phyloP scores from a whole-genome alignment of 2,113 vertebrate species.

The Paedocypris sp. region DNA sequence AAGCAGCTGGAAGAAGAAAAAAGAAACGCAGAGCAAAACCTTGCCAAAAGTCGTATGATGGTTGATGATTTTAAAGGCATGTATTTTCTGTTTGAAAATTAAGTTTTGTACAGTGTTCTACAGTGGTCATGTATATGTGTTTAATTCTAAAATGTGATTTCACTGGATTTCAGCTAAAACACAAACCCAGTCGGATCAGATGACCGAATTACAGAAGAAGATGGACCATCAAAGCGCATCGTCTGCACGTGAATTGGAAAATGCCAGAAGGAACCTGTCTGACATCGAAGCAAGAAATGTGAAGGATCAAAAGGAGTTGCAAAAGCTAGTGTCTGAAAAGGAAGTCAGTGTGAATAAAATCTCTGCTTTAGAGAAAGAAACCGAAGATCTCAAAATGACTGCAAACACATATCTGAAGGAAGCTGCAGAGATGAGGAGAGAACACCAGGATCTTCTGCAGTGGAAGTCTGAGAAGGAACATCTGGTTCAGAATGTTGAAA shows the following conservation, averaged over 20 bases:
- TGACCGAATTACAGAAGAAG: slow-evolving; percentile 68
- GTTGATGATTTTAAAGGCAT: slow-evolving; percentile 74
- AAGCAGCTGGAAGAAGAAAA: slow-evolving; percentile 71
- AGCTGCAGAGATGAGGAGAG: slow-evolving; percentile 56
- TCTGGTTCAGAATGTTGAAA: slow-evolving; percentile 53
- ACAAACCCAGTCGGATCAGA: slow-evolving; percentile 53
- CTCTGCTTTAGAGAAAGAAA: slow-evolving; percentile 54
- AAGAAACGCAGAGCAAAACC: slow-evolving; percentile 50
- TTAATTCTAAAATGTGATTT: no score
- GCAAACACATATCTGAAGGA: slow-evolving; percentile 60
- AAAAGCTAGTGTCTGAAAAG: slow-evolving; percentile 64
- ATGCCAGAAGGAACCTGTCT: slow-evolving; percentile 58
- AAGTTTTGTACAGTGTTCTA: no score
- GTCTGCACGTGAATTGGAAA: slow-evolving; percentile 51
- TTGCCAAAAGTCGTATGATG: slow-evolving; percentile 64
- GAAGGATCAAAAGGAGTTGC: slow-evolving; percentile 59
- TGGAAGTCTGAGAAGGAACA: slow-evolving; percentile 72
- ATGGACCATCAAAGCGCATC: slow-evolving; percentile 59
- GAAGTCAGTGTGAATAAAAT: slow-evolving; percentile 62
- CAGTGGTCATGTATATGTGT: no score
- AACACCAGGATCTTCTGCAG: slow-evolving; percentile 55
- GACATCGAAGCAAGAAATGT: slow-evolving; percentile 67
- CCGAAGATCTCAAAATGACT: slow-evolving; percentile 51
- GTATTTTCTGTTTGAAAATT: not conserved
- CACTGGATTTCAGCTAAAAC: slow-evolving; percentile 60